Base-by-base conservation (phyloP, 1,140 invertebrate genomes). In the Delia radicum region DNA sequence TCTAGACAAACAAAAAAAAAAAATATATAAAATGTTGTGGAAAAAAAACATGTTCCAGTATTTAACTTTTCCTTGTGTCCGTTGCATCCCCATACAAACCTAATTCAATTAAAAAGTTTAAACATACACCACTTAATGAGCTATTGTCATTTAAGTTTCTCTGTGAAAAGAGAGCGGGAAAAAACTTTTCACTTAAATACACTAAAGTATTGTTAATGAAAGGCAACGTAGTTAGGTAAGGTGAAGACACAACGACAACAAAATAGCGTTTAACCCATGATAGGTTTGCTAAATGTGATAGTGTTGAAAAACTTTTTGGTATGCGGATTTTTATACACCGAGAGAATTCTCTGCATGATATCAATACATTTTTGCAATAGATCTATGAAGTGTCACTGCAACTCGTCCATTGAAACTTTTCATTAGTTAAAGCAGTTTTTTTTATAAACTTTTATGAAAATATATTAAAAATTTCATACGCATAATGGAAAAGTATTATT, bases 91-190 rank as follows among this genome's bases (percentile, higher is more conserved):
- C 28, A 67, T n/a, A 55, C 63, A 67, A 67, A 67, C 63, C 63
- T 67, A 67, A 67, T 67, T 67, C 63, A 67, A 67, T 67, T 67
- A 67, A 67, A 67, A 67, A 67, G 27, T 67, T 67, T 67, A 67
- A 67, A 67, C 63, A 67, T 67, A 67, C 63, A 67, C 63, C 63
- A 67, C 63, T 67, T 67, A 67, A 67, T 67, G 63, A 67, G 63
- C 63, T 67, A 67, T 67, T 67, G 63, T 67, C 63, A 67, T 67
- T 67, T 31, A 67, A 67, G 63, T 67, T 67, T 67, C 28, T 33
- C 28, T 28, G 63, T 18, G 24, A 27, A 67, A 31, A 67, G 27
- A 26, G n/a, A 67, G 63, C 63, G 31, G 18, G 10, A 67, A 31
- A 2, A 67, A 67, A 67, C 15, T 67, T 67, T 67, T 31, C 63